A percentile compares a stretch with the other conserved stretches of the same genome.
phyloP scores from a whole-genome alignment of 64 coral and sea anemone genomes.

The Stichodactyla mertensii region DNA sequence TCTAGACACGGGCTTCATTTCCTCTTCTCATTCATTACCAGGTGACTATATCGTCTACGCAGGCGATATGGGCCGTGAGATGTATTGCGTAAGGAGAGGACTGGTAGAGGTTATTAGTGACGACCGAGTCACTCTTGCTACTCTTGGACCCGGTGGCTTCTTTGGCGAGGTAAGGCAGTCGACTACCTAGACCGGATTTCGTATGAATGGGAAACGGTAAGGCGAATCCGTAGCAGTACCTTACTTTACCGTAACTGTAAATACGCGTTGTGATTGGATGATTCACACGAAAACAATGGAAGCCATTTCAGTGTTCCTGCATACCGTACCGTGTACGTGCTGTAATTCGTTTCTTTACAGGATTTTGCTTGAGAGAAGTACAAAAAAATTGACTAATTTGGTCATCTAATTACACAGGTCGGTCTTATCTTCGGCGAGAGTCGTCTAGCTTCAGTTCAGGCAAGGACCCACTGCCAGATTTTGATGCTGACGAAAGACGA shows the following conservation, averaged over 20 bases:
- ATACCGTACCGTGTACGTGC: no score
- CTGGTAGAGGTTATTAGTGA: constrained; percentile 72
- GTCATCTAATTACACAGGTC: constrained; percentile 35
- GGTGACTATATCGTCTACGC: constrained; percentile 78
- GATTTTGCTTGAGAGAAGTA: no score
- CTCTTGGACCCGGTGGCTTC: constrained; percentile 75
- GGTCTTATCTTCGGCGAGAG: constrained; percentile 85
- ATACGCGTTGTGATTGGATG: no score
- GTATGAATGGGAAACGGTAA: no score
- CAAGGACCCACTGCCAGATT: constrained; percentile 77
- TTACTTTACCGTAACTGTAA: no score
- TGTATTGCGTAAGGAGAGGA: constrained; percentile 82
- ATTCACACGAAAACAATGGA: no score
- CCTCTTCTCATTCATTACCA: constrained; percentile 21
- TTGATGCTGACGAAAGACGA: constrained; percentile 77
- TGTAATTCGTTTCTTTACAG: no score
- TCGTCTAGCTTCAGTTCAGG: constrained; percentile 76
- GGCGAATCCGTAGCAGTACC: no score
- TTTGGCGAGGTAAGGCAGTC: constrained; percentile 73
- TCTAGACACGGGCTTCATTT: not conserved
- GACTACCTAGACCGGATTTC: no score
- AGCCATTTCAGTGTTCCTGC: no score
- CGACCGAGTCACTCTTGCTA: constrained; percentile 45
- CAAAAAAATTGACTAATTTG: not conserved
- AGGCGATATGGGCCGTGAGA: constrained; percentile 92